These are phyloP conservation scores for Galerucella calmariensis DNA, from an alignment of 2,888 invertebrate genomes.

Conservation along the genomic window DNA sequence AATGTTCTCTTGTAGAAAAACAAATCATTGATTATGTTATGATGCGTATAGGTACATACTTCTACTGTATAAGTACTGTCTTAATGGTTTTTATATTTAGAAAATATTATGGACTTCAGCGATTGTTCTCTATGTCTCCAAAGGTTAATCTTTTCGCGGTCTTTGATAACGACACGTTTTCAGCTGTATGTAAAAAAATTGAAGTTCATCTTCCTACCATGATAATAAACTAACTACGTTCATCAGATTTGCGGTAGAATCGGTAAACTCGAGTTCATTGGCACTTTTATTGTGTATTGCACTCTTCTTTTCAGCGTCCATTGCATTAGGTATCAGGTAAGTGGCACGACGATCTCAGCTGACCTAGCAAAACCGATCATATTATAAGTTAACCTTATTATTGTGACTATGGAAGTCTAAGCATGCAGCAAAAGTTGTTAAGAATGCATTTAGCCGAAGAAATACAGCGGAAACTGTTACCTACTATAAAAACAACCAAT, in stretches of 20 bases:
- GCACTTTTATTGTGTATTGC: conserved; percentile 48
- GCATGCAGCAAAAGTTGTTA: conserved; percentile 30
- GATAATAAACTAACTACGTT: not conserved
- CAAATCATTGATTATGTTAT: conserved; percentile 26
- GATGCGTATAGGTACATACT: not conserved
- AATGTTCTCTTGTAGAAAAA: conserved; percentile 32
- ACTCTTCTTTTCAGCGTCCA: conserved; percentile 64
- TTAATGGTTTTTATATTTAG: not conserved
- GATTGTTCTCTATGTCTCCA: too few species aligned
- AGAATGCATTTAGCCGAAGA: conserved; percentile 15
- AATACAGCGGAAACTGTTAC: conserved; percentile 1
- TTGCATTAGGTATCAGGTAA: conserved; percentile 60
- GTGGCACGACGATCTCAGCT: conserved; percentile 61
- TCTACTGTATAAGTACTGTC: not conserved
- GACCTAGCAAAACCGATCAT: conserved; percentile 56
- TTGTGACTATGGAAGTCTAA: conserved; percentile 39
- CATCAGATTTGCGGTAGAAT: conserved; percentile 1
- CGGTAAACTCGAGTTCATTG: conserved; percentile 48
- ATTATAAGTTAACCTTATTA: conserved; percentile 61
- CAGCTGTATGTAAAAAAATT: too few species aligned
- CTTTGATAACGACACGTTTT: too few species aligned
- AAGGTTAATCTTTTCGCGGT: too few species aligned
- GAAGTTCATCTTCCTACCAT: not conserved
- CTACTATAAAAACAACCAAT: not conserved
- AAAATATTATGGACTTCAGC: not conserved